A percentile compares a stretch with the other conserved stretches of the same genome.
Conservation (phyloP, 1,140 invertebrate species). For the Paraescarpia echinospica region DNA sequence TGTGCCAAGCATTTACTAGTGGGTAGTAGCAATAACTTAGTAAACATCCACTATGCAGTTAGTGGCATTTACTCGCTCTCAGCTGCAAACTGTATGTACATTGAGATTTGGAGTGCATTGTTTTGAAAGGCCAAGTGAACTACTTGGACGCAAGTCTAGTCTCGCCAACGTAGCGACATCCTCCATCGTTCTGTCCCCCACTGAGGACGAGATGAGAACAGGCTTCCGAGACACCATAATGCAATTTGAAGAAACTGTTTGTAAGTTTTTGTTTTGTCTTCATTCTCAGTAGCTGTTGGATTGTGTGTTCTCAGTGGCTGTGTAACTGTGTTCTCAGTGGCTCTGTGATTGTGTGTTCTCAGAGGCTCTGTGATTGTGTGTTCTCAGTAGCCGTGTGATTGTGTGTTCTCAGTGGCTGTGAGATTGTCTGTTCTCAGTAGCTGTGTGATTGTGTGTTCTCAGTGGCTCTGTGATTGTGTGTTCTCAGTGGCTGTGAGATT, state of each 20-base stretch:
- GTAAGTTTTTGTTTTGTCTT: background rate
- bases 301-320: too few relatives aligned
- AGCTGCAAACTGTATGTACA: too few relatives aligned
- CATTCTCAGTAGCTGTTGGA: background rate
- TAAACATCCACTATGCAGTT: too few relatives aligned
- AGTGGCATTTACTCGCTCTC: too few relatives aligned
- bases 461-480: background rate
- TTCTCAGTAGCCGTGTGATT: background rate
- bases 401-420: background rate
- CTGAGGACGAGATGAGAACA: background rate
- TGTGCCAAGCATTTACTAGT: too few relatives aligned
- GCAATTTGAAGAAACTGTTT: background rate
- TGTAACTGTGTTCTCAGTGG: background rate
- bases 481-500: background rate
- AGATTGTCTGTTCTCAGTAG: background rate
- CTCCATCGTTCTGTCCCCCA: background rate
- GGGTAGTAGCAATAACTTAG: too few relatives aligned
- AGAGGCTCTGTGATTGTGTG: background rate
- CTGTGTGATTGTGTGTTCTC: slow-evolving; percentile 9
- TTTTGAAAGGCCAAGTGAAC: background rate
- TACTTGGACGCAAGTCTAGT: background rate
- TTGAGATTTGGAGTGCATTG: background rate
- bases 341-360: background rate
- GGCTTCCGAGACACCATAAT: background rate
- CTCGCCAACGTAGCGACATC: background rate